Conservation (phyloP, 2,888 invertebrate genomes). For the Polydrusus cervinus region DNA sequence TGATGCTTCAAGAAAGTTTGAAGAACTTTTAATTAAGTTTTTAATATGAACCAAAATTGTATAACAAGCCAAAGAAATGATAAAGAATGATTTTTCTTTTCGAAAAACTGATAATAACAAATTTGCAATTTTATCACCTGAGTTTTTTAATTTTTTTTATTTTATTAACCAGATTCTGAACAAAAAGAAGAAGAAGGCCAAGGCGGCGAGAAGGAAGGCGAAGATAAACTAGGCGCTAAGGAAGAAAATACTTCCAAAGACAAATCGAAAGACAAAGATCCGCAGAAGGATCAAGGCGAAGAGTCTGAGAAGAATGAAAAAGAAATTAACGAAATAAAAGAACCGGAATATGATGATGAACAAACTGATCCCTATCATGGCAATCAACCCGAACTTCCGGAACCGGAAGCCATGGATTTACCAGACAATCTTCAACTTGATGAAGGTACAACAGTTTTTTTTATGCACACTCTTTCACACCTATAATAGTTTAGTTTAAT, state of each 20-base stretch:
- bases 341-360: slow-evolving; percentile 85
- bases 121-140: no score
- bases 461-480: not conserved
- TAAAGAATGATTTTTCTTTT: no score
- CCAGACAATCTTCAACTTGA: slow-evolving; percentile 91
- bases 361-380: slow-evolving; percentile 90
- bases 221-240: slow-evolving; percentile 86
- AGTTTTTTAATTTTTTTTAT: no score
- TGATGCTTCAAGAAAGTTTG: no score
- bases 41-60: no score
- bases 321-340: slow-evolving; percentile 89
- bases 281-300: slow-evolving; percentile 75
- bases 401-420: slow-evolving; percentile 90
- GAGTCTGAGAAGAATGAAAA: slow-evolving; percentile 70
- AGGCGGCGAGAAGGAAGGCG: slow-evolving; percentile 77
- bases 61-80: no score
- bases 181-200: slow-evolving; percentile 70
- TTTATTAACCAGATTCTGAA: slow-evolving; percentile 33
- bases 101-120: no score
- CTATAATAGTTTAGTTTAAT: no score
- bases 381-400: slow-evolving; percentile 83
- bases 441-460: slow-evolving; percentile 72
- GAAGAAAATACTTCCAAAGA: slow-evolving; percentile 73
- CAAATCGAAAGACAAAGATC: slow-evolving; percentile 72
- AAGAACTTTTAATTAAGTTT: no score